Evolutionary conservation across 2,888 invertebrate genomes (phyloP).

Genomic region (Boloria euphrosyne): DNA sequence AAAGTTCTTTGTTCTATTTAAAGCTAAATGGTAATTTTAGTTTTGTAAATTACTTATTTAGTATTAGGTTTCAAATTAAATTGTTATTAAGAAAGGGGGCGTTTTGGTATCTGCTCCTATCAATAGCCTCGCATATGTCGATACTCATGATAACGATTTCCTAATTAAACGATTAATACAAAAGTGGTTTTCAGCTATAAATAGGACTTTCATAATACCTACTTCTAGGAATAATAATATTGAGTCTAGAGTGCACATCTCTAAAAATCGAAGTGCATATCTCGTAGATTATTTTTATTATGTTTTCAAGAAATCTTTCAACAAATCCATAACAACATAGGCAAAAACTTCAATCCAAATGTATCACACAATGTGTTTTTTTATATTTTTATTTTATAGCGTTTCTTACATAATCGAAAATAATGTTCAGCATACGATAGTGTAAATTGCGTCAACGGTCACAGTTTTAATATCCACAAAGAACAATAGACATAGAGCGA

Average conservation of each 20-base stretch:
- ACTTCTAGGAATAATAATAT: conserved; percentile 13
- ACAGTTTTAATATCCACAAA: too few relatives aligned
- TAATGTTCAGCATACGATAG: neutral
- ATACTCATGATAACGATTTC: conserved; percentile 9
- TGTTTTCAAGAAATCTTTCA: conserved; percentile 19
- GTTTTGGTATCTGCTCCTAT: conserved; percentile 3
- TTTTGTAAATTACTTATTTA: too few relatives aligned
- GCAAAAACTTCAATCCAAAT: conserved; percentile 8
- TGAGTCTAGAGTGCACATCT: conserved; percentile 19
- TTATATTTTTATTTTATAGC: neutral
- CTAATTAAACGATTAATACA: conserved; percentile 9
- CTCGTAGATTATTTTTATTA: conserved; percentile 3
- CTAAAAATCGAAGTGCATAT: conserved; percentile 21
- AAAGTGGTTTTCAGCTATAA: conserved; percentile 5
- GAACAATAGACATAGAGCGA: too few relatives aligned
- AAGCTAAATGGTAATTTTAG: too few relatives aligned
- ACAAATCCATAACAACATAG: conserved; percentile 18
- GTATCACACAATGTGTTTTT: too few relatives aligned
- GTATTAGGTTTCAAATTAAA: too few relatives aligned
- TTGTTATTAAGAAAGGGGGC: neutral
- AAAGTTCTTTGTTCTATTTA: too few relatives aligned
- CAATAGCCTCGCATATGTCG: neutral
- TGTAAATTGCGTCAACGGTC: neutral
- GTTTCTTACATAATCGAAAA: neutral
- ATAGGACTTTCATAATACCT: conserved; percentile 2